phyloP scores from a whole-genome alignment of 2,113 vertebrate genomes.

The Entelurus aequoreus region DNA sequence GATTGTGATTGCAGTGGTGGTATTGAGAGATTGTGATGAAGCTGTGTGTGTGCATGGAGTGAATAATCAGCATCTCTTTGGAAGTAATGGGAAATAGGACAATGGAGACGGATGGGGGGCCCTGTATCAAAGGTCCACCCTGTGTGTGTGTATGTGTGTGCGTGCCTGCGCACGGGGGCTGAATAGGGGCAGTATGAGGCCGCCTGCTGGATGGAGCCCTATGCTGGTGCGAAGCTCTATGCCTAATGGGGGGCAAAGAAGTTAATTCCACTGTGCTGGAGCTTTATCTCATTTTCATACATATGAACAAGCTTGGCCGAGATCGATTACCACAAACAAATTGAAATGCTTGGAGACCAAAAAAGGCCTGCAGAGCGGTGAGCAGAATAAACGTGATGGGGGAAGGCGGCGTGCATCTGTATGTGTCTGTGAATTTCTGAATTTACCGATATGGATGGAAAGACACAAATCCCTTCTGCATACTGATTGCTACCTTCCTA shows the following conservation, averaged over 20 bases:
- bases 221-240: conserved; percentile 43
- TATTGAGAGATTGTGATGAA: conserved; percentile 46
- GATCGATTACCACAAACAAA: conserved; percentile 71
- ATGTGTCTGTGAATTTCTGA: conserved; percentile 55
- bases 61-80: conserved; percentile 57
- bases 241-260: conserved; percentile 65
- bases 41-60: conserved; percentile 33
- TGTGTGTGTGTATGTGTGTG: conserved; percentile 15
- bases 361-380: conserved; percentile 42
- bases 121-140: conserved; percentile 33
- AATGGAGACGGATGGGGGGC: conserved; percentile 9
- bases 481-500: conserved; percentile 45
- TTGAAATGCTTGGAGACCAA: conserved; percentile 57
- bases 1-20: conserved; percentile 45
- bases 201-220: conserved; percentile 32
- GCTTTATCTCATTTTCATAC: conserved; percentile 72
- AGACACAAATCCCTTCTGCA: conserved; percentile 57
- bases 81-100: conserved; percentile 44
- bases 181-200: conserved; percentile 24
- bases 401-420: conserved; percentile 25
- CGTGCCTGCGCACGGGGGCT: conserved; percentile 11
- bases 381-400: conserved; percentile 22
- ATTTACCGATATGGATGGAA: conserved; percentile 57
- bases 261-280: conserved; percentile 61
- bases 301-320: conserved; percentile 56